Conservation (phyloP, 2,797 vertebrate species). For the Limnodromus scolopaceus region DNA sequence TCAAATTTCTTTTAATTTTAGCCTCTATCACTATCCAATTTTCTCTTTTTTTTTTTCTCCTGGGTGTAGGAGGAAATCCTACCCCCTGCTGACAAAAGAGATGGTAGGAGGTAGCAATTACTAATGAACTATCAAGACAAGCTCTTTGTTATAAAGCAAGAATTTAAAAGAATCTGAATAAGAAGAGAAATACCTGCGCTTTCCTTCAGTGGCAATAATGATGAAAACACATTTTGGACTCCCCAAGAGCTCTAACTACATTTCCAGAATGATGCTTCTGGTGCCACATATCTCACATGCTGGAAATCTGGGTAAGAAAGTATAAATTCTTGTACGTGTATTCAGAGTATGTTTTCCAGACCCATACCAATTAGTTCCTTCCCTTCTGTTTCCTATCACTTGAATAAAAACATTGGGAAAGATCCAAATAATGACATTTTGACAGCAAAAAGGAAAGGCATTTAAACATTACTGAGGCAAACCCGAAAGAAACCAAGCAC, state of each 20-base stretch:
- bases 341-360: constrained; percentile 41
- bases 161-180: neutral
- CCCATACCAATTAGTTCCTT: constrained; percentile 50
- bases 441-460: constrained; percentile 28
- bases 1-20: constrained; percentile 28
- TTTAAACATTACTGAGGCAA: neutral
- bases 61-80: constrained; percentile 17
- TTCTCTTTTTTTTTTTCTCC: neutral
- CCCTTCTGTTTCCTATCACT: constrained; percentile 59
- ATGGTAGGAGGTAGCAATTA: constrained; percentile 35
- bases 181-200: neutral
- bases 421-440: constrained; percentile 54
- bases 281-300: neutral
- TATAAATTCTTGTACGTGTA: neutral
- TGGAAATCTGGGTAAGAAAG: neutral
- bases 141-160: constrained; percentile 1
- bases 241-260: neutral
- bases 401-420: constrained; percentile 52
- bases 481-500: neutral
- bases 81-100: constrained; percentile 13
- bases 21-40: neutral
- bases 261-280: neutral
- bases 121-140: constrained; percentile 29
- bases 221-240: neutral
- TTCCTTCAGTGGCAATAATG: neutral